Evolutionary conservation across 2,888 invertebrate genomes (phyloP), one percentile per base, ranked within the genome.

Genomic region (Dendrolimus pini): DNA sequence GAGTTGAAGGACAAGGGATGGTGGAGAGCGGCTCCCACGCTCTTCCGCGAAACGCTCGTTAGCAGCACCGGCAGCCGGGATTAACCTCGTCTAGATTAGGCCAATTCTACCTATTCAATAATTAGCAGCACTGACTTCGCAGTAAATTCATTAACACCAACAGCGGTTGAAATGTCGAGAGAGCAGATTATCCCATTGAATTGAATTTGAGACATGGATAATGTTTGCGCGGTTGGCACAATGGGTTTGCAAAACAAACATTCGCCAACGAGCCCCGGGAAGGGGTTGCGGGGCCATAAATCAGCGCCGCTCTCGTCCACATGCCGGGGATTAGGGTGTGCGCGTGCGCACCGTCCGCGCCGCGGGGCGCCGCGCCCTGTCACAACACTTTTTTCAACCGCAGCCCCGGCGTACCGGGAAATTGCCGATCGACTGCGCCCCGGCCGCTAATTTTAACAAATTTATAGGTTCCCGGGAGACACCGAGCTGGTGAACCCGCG

Each of bases 391-490:
- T 76, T 72, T 72, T 67, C 62, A 55, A 57, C 58, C 59, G 66
- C 65, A 61, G 55, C 53, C 58, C 59, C 58, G 64, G 9, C 47
- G 66, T 82, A 78, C 79, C 61, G 60, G 74, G 80, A 78, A 78
- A 59, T 58, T 57, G 53, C 59, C 67, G 66, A 75, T 75, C 76
- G 75, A 75, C 75, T 67, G 60, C 74, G 66, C 67, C 65, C 64
- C 70, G 74, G 75, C 70, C 62, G 69, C 74, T 80, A 79, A 82
- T 74, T 67, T 69, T 74, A 76, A 77, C 76, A 70, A 71, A 81
- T 81, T 80, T 76, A 83, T 82, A 58, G 77, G 69, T 79, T 83
- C 82, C 69, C 70, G 77, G 78, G 78, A 78, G 75, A 62, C 65
- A 62, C 64, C 61, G 67, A 60, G 52, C 58, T 56, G 57, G 52